Conservation (phyloP, 2,888 invertebrate genomes). For the Catocala nupta region DNA sequence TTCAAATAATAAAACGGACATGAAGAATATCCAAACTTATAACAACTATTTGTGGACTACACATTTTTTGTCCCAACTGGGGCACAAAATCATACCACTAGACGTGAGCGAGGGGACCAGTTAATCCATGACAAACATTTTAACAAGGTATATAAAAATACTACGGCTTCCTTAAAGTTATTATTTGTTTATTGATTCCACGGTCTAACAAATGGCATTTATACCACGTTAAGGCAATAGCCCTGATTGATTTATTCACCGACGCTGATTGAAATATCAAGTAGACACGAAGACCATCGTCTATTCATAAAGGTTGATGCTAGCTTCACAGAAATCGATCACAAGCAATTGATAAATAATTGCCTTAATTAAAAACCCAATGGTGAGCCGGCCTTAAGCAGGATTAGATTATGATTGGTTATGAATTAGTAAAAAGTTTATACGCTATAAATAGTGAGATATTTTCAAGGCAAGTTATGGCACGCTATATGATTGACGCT, state of each 20-base stretch:
- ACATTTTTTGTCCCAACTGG: no score
- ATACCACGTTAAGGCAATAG: constrained; percentile 9
- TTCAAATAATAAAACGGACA: no score
- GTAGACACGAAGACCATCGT: constrained; percentile 13
- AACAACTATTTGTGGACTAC: no score
- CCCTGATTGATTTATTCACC: constrained; percentile 19
- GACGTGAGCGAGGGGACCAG: no score
- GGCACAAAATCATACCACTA: no score
- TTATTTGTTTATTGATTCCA: constrained; percentile 7
- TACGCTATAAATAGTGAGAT: no score
- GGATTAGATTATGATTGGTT: not conserved
- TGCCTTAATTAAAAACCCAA: constrained; percentile 1
- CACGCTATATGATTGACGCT: no score
- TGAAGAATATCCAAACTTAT: no score
- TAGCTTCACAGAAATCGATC: constrained; percentile 3
- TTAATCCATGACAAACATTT: no score
- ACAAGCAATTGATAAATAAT: not conserved
- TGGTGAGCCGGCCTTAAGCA: not conserved
- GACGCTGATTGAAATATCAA: constrained; percentile 20
- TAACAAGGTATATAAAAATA: not conserved
- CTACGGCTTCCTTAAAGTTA: not conserved
- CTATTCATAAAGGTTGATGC: constrained; percentile 2
- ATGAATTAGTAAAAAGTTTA: not conserved
- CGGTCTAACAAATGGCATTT: constrained; percentile 1
- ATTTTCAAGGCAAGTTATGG: no score